Evolutionary conservation across 2,113 vertebrate genomes (phyloP), one percentile per base, ranked within the genome.

Genomic region (Stercorarius parasiticus): DNA sequence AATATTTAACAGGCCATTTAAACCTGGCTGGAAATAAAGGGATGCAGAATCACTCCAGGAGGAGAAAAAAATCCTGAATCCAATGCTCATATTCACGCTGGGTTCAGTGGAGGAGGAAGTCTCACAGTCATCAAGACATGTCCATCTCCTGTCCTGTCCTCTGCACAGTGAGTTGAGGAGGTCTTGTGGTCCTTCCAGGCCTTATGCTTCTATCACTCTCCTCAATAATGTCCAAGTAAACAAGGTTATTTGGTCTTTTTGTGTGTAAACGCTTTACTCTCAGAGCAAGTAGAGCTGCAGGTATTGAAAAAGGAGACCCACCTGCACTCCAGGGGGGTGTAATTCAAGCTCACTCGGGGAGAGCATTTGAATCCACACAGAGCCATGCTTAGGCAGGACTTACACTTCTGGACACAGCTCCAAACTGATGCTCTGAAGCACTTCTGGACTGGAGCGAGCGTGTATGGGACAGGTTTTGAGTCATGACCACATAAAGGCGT

Each of bases 1-100:
- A 86, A 80, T 83, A 83, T 73, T 88, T 86, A 83, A 52, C 64
- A 82, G 84, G 69, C 30, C 43, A 19, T 32, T 95, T 72, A 93
- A 79, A 91, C 16, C 52, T 78, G 62, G 11, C 22, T 93, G 62
- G 74, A 88, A 93, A 56, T 69, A 77, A 82, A 91, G 61, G 18
- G 26, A 4, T 34, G 66, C 21, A 79, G 86, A 76, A 89, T 27
- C 5, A 43, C 29, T 32, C 15, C 13, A 26, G 30, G 42, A 38
- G 40, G 29, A 78, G 50, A 40, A 77, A 83, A 56, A 85, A 82
- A 3, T 58, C 70, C 40, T 62, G 30, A 22, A 53, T 5, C 10
- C 26, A 49, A 13, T 11, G 13, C 4, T 74, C 17, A 8, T 8
- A 9, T 78, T 73, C 43, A 40, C 21, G 8, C 9, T 30, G 20